Evolutionary conservation across 2,113 vertebrate genomes (phyloP), one percentile per base, ranked within the genome.

Genomic region (Poeciliopsis turrubarensis): DNA sequence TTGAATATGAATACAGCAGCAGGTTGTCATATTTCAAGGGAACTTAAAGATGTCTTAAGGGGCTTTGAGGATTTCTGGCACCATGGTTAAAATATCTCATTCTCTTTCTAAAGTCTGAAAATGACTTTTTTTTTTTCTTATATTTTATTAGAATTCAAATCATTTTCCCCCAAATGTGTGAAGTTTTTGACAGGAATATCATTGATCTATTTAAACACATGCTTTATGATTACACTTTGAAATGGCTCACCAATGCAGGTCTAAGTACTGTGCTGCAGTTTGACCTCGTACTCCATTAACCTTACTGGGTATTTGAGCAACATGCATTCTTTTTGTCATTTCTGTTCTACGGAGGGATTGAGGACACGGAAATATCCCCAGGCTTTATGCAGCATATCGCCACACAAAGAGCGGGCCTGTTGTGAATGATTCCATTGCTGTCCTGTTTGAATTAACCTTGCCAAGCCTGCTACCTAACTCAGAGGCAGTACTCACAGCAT

Each of bases 401-500:
- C 65, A 68, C 60, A 71, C 83, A 73, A 80, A 89, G 65, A 75
- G 44, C 32, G 68, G 70, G 75, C 79, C 70, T 79, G 72, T 83
- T 83, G 68, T 72, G 80, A 79, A 11, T 66, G 61, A 79, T 75
- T 70, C 27, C 39, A 65, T 74, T 12, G 39, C 60, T 0, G 14
- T 64, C 73, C 62, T 72, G 44, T 73, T 81, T 71, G 76, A 71
- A 65, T 65, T 10, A 86, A 83, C 78, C 60, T 73, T 34, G 73
- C 83, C 80, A 66, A 70, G 65, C 68, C 70, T n/a, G 6, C 47
- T 81, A 85, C 86, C 74, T 83, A 85, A 89, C 87, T 81, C 84
- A 9, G 57, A 72, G 68, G 82, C 68, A 79, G 75, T 81, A 83
- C 79, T 82, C 90, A 73, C 93, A 88, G 90, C 89, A 87, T 75